A percentile compares a stretch with the other conserved stretches of the same genome.
Conservation (phyloP, 2,113 vertebrate species). For the Noturus placidus region DNA sequence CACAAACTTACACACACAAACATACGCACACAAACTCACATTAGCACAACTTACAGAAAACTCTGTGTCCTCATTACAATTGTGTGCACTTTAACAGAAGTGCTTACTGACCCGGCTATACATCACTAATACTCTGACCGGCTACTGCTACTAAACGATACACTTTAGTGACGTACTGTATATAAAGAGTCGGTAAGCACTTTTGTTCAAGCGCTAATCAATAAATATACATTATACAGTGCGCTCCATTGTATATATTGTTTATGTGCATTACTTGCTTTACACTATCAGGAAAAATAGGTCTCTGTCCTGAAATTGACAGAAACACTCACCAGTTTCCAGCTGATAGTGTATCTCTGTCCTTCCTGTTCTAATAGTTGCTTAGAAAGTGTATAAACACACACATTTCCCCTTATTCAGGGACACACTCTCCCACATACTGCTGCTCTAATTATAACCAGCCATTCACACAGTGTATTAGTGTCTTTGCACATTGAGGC, state of each 20-base stretch:
- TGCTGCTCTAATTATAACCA: conserved; percentile 47
- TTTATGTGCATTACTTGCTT: background rate
- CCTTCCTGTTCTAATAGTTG: conserved; percentile 29
- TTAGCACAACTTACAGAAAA: background rate
- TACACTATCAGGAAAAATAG: background rate
- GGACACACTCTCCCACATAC: conserved; percentile 4
- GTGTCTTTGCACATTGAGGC: conserved; percentile 84
- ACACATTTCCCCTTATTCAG: background rate
- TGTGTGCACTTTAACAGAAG: background rate
- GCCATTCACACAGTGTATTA: conserved; percentile 74
- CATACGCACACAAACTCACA: conserved; percentile 6
- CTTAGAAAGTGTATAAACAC: conserved; percentile 22
- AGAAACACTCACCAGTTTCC: conserved; percentile 32
- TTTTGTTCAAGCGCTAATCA: conserved; percentile 5
- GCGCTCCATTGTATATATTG: background rate
- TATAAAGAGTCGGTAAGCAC: conserved; percentile 21
- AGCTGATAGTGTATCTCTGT: conserved; percentile 19
- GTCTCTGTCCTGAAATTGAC: conserved; percentile 1
- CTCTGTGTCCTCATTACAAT: background rate
- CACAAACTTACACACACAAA: conserved; percentile 20
- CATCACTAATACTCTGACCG: too few relatives aligned
- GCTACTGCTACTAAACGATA: conserved; percentile 3
- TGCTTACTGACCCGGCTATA: background rate
- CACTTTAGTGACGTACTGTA: background rate
- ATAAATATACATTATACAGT: conserved; percentile 20